Percentiles rank a stretch among this genome's conserved stretches.
Conservation (phyloP, 35 echinoderm and acorn worm species). For the Anneissia japonica region DNA sequence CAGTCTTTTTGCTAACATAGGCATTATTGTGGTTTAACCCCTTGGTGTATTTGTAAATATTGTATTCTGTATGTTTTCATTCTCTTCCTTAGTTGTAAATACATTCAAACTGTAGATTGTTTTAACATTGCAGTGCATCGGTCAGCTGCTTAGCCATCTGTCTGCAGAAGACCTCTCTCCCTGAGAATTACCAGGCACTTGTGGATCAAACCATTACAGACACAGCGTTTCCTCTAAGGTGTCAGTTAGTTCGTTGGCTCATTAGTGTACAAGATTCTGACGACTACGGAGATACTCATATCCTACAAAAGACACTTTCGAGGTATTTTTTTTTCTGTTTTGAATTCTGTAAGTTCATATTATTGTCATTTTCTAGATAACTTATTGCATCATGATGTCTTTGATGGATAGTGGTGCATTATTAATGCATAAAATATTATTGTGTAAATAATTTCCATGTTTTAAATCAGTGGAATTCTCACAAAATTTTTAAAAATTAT, state of each 20-base stretch:
- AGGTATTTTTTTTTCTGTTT: slow-evolving; percentile 15
- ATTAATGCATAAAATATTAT: too few species aligned
- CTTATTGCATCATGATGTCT: too few species aligned
- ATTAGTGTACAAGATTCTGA: slow-evolving; percentile 49
- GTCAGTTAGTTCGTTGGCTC: slow-evolving; percentile 59
- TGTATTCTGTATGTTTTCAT: too few species aligned
- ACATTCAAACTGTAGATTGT: neutral
- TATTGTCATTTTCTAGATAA: slow-evolving; percentile 2
- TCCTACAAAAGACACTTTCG: slow-evolving; percentile 21
- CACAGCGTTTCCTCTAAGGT: slow-evolving; percentile 46
- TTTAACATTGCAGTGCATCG: slow-evolving; percentile 18
- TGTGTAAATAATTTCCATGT: too few species aligned
- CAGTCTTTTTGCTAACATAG: too few species aligned
- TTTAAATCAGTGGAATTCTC: too few species aligned
- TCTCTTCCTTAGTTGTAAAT: too few species aligned
- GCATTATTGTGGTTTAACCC: too few species aligned
- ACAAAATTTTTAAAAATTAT: too few species aligned
- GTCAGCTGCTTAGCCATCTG: slow-evolving; percentile 34
- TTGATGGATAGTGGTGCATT: too few species aligned
- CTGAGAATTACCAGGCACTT: slow-evolving; percentile 38
- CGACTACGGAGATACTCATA: slow-evolving; percentile 48
- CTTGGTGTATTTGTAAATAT: too few species aligned
- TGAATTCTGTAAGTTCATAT: neutral
- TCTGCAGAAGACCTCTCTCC: slow-evolving; percentile 30
- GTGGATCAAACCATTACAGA: slow-evolving; percentile 18